phyloP scores from a whole-genome alignment of 2,797 vertebrate species.

The Picus viridis region DNA sequence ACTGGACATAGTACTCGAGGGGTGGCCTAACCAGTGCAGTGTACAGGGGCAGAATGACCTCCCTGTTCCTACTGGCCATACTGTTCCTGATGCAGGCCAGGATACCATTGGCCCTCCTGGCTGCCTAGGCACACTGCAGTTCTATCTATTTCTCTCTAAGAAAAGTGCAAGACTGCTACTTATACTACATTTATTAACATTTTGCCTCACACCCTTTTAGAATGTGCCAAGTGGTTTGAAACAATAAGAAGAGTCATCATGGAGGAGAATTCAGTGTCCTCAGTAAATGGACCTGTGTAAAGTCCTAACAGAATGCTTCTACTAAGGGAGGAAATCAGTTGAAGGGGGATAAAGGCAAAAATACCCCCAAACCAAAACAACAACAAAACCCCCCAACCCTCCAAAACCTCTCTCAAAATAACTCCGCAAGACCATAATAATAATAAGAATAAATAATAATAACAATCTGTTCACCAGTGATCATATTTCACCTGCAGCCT shows the following conservation, averaged over 20 bases:
- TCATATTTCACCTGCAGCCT: not conserved
- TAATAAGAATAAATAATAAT: not conserved
- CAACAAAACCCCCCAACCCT: not conserved
- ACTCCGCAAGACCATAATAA: not conserved
- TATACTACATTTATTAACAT: not conserved
- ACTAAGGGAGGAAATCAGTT: not conserved
- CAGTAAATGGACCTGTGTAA: not conserved
- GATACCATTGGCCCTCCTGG: no score
- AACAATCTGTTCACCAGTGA: not conserved
- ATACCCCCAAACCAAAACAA: rapidly evolving
- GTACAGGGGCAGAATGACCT: no score
- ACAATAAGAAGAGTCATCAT: not conserved
- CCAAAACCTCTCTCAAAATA: not conserved
- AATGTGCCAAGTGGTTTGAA: not conserved
- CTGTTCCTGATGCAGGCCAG: no score
- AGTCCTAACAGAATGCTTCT: not conserved
- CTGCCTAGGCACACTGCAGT: no score
- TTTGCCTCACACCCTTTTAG: not conserved
- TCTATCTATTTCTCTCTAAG: not conserved
- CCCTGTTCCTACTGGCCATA: no score
- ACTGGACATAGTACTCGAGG: no score
- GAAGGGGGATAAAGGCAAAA: not conserved
- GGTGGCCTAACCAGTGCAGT: no score
- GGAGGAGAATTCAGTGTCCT: not conserved
- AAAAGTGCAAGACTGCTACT: not conserved